Evolutionary conservation across 2,888 invertebrate species (phyloP), one percentile per base, ranked within the genome.

Genomic region (Lepas anatifera): DNA sequence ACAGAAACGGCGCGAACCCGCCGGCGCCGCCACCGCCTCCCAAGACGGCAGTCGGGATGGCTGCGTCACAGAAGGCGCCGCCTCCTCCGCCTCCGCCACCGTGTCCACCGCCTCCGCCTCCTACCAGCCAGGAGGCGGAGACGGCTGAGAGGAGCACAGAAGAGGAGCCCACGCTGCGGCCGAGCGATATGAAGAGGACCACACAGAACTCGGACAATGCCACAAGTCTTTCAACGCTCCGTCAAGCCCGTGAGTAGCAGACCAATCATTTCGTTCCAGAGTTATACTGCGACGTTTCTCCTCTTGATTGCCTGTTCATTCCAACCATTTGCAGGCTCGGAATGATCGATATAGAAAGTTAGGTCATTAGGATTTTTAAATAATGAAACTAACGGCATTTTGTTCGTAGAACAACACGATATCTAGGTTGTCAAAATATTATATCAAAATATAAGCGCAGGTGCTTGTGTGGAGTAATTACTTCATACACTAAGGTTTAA

Each of bases 11-110:
- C 58, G 58, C 35, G 58, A 58, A n/a, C 16, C 58, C 58, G 58
- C 25, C 58, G 4, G 35, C 58, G 16, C 16, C 52, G 52, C 52
- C 52, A 16, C 58, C 58, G 8, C 58, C 58, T 18, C 58, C 58
- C 1, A 32, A 32, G 35, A n/a, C 18, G 29, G 52, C 58, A 32
- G 32, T 70, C 35, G 39, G 58, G 37, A 70, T 69, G 16, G 70
- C 69, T 16, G 70, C 72, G 4, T 68, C 69, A 1, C 70, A 70
- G 3, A 70, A 70, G 18, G 70, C 72, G 0, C 72, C 72, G 3
- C 72, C 70, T 10, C 72, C 72, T 18, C 64, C 58, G 35, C 58
- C 43, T 16, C 64, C 32, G 27, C 63, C 25, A 32, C 69, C 37
- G 37, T 66, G 27, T 64, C 72, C n/a, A 50, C 43, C 37, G 35